Conservation (phyloP, 53 echinoderm and acorn worm genomes). For the Henricia sp. region DNA sequence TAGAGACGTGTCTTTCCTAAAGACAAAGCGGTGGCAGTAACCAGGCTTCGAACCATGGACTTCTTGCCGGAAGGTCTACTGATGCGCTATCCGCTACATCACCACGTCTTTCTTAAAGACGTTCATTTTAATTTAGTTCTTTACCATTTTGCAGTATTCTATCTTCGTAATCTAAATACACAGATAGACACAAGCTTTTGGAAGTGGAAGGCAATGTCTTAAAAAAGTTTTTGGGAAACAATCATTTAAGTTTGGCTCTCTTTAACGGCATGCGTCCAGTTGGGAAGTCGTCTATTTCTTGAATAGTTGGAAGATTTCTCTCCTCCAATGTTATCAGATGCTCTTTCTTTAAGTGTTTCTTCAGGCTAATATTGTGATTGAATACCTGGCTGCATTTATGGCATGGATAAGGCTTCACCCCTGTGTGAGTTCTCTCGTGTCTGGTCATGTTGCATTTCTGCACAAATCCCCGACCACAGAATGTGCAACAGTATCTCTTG, state of each 20-base stretch:
- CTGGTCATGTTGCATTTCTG: slow-evolving; percentile 37
- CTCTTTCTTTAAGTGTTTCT: slow-evolving; percentile 49
- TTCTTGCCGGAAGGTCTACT: no score
- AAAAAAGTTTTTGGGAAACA: no score
- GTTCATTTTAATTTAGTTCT: no score
- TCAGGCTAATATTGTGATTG: slow-evolving; percentile 65
- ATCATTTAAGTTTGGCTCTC: background rate
- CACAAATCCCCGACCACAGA: slow-evolving; percentile 48
- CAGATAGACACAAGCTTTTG: no score
- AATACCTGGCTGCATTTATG: slow-evolving; percentile 43
- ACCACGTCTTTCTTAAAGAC: no score
- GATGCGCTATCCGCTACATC: no score
- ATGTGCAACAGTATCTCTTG: slow-evolving; percentile 37
- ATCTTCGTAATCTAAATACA: no score
- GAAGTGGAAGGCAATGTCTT: no score
- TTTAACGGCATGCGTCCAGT: slow-evolving; percentile 9
- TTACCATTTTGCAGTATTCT: no score
- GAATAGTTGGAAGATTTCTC: background rate
- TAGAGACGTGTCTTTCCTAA: no score
- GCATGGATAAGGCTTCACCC: slow-evolving; percentile 64
- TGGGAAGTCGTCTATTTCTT: slow-evolving; percentile 33
- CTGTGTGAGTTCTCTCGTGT: slow-evolving; percentile 59
- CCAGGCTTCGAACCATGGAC: no score
- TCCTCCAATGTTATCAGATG: slow-evolving; percentile 23
- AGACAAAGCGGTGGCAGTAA: no score